Evolutionary conservation across 2,888 invertebrate species (phyloP), one percentile per base, ranked within the genome.

Genomic region (Nudaria mundana): DNA sequence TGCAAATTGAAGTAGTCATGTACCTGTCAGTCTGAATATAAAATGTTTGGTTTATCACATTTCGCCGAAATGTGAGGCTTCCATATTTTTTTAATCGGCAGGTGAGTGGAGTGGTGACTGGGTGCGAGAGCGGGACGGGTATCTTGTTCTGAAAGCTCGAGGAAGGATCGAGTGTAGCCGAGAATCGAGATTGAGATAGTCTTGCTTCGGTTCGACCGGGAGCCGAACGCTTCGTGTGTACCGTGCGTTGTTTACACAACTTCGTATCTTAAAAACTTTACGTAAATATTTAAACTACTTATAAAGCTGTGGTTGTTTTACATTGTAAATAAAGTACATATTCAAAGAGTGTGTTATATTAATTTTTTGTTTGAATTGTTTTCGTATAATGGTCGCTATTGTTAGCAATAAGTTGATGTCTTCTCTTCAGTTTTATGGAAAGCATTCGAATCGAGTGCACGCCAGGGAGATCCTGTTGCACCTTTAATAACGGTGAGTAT

Each of bases 11-110:
- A 58, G 61, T 46, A 67, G 64, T 68, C 56, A 63, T 54, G 63
- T 81, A 78, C 77, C 77, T 80, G 79, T 66, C 61, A 63, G 50
- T 37, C 36, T 60, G 55, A 56, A 53, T 62, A 62, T 71, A 63
- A 70, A 73, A 69, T 76, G 65, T 83, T 75, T 71, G 69, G 76
- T 66, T 80, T n/a, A n/a, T n/a, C 67, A 70, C 64, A 73, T 83
- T 86, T 87, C 85, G 82, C 49, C 83, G 85, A 87, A 87, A 81
- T 76, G 71, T 72, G 71, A 75, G 76, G 71, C 78, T 77, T 77
- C 70, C 56, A 66, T 71, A 67, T 77, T 82, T 83, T 83, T 86
- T 81, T 66, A 67, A 56, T 59, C 63, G 66, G 77, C 83, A 81
- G 81, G 7, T 20, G n/a, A n/a, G n/a, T 5, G 3, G 2, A 8